These are phyloP conservation scores for Pyrgus malvae DNA, from an alignment of 2,888 invertebrate genomes.

Conservation along the genomic window DNA sequence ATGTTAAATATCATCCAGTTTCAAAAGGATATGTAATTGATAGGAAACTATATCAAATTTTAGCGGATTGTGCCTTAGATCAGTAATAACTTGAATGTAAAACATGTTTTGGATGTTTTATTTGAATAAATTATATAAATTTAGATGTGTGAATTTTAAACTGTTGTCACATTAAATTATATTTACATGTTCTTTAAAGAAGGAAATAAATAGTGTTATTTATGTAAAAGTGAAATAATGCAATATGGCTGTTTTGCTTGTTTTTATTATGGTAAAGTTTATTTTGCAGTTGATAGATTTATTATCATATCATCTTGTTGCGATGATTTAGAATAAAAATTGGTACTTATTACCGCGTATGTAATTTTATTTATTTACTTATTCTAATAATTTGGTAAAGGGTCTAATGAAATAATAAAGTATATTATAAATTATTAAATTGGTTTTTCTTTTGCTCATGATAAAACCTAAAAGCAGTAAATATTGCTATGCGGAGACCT, in stretches of 20 bases:
- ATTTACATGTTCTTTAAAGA: conserved; percentile 35
- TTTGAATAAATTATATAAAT: conserved; percentile 42
- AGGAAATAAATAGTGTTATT: conserved; percentile 51
- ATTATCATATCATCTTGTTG: conserved; percentile 56
- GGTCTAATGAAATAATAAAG: conserved; percentile 81
- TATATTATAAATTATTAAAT: conserved; percentile 58
- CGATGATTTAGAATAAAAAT: conserved; percentile 61
- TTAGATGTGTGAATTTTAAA: conserved; percentile 63
- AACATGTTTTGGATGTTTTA: conserved; percentile 49
- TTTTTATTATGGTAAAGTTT: conserved; percentile 69
- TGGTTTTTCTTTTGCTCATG: not conserved
- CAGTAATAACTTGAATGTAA: conserved; percentile 52
- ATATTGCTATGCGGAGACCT: no score
- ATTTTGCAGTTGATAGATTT: conserved; percentile 66
- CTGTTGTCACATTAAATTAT: conserved; percentile 48
- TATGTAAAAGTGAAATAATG: conserved; percentile 51
- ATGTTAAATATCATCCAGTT: conserved; percentile 64
- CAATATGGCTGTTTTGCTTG: conserved; percentile 75
- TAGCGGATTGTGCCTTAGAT: conserved; percentile 79
- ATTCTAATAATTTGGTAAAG: conserved; percentile 81
- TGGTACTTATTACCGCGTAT: conserved; percentile 77
- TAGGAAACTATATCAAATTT: conserved; percentile 65
- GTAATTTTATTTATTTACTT: conserved; percentile 81
- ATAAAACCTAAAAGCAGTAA: not conserved
- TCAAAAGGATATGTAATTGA: conserved; percentile 63